Percentiles rank a stretch among this genome's conserved stretches.
Evolutionary conservation across 2,888 invertebrate genomes (phyloP).

Genomic region (Mallateleia sp.): DNA sequence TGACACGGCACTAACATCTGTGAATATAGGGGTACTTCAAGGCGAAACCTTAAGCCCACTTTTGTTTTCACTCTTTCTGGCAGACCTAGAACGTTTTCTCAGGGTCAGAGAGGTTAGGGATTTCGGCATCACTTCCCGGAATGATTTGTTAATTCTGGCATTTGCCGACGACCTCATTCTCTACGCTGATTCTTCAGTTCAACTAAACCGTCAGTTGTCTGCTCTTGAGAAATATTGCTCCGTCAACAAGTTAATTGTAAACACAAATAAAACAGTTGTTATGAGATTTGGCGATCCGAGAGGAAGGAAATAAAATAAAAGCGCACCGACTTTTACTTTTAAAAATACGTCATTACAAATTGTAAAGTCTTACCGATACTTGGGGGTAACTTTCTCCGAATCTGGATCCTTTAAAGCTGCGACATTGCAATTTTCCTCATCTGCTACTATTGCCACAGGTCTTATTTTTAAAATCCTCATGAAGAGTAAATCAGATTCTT

Average conservation of each 20-base stretch:
- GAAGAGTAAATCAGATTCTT: not conserved
- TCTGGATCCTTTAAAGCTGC: not conserved
- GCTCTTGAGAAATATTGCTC: not conserved
- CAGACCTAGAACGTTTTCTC: too few relatives aligned
- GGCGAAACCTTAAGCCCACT: not conserved
- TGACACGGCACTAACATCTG: not conserved
- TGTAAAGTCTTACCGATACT: slow-evolving; percentile 9
- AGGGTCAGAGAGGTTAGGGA: too few relatives aligned
- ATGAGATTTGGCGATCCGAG: too few relatives aligned
- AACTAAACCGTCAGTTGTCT: not conserved
- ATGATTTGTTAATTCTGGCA: not conserved
- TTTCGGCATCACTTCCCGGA: too few relatives aligned
- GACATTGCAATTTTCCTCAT: not conserved
- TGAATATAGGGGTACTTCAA: slow-evolving; percentile 1
- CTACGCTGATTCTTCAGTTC: not conserved
- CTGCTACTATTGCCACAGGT: not conserved
- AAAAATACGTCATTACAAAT: not conserved
- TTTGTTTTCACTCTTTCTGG: too few relatives aligned
- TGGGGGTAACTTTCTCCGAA: slow-evolving; percentile 2
- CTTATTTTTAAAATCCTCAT: not conserved
- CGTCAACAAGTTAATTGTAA: not conserved
- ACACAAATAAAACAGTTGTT: not conserved
- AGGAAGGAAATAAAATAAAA: too few relatives aligned
- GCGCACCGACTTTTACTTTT: not conserved
- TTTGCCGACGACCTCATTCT: slow-evolving; percentile 3